Evolutionary conservation across 2,113 vertebrate species (phyloP).

Genomic region (Sceloporus undulatus): DNA sequence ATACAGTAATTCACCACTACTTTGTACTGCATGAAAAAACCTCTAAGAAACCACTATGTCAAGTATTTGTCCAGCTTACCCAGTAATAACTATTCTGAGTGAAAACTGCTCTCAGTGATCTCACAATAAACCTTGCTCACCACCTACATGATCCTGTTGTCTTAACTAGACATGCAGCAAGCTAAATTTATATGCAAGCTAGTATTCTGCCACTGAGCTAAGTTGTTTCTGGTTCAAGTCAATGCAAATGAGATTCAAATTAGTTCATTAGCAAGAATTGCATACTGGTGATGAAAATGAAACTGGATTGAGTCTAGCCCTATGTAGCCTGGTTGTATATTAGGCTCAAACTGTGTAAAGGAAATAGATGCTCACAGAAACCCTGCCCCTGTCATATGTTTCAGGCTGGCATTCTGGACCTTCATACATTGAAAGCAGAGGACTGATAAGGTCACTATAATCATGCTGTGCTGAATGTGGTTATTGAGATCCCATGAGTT

Average conservation of each 20-base stretch:
- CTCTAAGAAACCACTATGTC: neutral
- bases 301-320: neutral
- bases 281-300: too few species aligned
- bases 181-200: neutral
- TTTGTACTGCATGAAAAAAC: neutral
- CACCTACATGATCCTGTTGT: neutral
- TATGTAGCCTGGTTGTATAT: too few species aligned
- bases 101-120: neutral
- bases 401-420: too few species aligned
- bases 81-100: neutral
- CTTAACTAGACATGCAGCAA: neutral
- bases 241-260: neutral
- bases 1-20: neutral
- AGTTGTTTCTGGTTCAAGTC: neutral
- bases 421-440: too few species aligned
- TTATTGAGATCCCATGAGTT: too few species aligned
- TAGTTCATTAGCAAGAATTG: neutral
- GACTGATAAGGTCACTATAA: too few species aligned
- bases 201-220: neutral
- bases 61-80: neutral
- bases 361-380: too few species aligned
- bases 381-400: too few species aligned
- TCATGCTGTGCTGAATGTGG: too few species aligned
- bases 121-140: neutral
- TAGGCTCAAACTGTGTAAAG: too few species aligned